Conservation (phyloP, 2,113 vertebrate species). For the Myxocyprinus asiaticus region DNA sequence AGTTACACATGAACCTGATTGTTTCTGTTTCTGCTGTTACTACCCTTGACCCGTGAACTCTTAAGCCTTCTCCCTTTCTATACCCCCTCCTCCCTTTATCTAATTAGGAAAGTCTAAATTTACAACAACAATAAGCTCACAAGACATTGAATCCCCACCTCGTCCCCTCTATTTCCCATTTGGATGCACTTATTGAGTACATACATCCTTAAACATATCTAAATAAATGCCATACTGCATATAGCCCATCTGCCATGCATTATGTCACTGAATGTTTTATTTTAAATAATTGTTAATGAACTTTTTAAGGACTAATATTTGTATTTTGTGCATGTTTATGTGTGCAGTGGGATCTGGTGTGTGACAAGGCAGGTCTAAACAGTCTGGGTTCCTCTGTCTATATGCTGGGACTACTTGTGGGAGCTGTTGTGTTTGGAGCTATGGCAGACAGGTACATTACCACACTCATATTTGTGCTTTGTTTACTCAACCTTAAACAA, state of each 20-base stretch:
- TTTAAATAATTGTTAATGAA: not conserved
- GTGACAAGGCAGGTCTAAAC: constrained; percentile 65
- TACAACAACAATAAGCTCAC: too few relatives aligned
- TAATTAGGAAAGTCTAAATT: too few relatives aligned
- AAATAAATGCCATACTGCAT: not conserved
- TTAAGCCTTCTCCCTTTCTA: too few relatives aligned
- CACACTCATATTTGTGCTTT: not conserved
- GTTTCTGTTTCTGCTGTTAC: too few relatives aligned
- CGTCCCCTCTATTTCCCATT: too few relatives aligned
- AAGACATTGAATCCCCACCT: too few relatives aligned
- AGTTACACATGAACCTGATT: too few relatives aligned
- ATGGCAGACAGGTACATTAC: constrained; percentile 77
- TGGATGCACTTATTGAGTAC: too few relatives aligned
- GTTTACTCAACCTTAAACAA: too few relatives aligned
- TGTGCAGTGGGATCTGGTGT: constrained; percentile 78
- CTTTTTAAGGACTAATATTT: not conserved
- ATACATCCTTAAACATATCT: too few relatives aligned
- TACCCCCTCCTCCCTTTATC: too few relatives aligned
- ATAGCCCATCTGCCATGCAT: not conserved
- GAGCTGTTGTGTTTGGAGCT: constrained; percentile 71
- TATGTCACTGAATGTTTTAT: not conserved
- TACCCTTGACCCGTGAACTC: too few relatives aligned
- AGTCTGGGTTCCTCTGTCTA: constrained; percentile 72
- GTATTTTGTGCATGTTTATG: not conserved
- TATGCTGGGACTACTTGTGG: constrained; percentile 75